Percentiles rank a stretch among this genome's conserved stretches.
Evolutionary conservation across 2,113 vertebrate species (phyloP).

Genomic region (Alaudala cheleensis): DNA sequence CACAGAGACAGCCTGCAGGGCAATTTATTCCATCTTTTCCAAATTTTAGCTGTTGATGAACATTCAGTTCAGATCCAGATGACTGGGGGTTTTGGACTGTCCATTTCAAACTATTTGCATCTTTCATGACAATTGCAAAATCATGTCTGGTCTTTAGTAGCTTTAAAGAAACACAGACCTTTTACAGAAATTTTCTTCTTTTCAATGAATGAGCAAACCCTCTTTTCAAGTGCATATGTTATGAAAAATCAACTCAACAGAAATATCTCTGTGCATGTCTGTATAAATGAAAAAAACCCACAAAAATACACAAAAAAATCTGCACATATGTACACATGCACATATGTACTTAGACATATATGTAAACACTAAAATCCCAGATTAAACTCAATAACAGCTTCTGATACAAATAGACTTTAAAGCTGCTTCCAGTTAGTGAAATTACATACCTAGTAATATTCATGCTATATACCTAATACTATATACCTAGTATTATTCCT

Average conservation of each 20-base stretch:
- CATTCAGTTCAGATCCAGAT: neutral
- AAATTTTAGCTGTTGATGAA: neutral
- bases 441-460: neutral
- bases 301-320: neutral
- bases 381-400: neutral
- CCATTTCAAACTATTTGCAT: neutral
- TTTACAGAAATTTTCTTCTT: neutral
- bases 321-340: neutral
- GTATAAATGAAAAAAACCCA: neutral
- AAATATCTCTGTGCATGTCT: neutral
- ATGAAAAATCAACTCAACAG: neutral
- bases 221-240: accelerated
- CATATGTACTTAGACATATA: neutral
- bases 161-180: neutral
- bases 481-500: neutral
- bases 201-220: neutral
- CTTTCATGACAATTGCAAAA: neutral
- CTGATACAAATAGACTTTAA: neutral
- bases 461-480: too few relatives aligned
- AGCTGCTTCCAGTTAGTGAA: neutral
- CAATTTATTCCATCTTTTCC: neutral
- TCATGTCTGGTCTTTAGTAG: neutral
- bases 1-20: neutral
- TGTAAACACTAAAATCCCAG: neutral
- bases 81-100: neutral